Base-by-base conservation (phyloP, 2,113 vertebrate species). In the Triplophysa dalaica region DNA sequence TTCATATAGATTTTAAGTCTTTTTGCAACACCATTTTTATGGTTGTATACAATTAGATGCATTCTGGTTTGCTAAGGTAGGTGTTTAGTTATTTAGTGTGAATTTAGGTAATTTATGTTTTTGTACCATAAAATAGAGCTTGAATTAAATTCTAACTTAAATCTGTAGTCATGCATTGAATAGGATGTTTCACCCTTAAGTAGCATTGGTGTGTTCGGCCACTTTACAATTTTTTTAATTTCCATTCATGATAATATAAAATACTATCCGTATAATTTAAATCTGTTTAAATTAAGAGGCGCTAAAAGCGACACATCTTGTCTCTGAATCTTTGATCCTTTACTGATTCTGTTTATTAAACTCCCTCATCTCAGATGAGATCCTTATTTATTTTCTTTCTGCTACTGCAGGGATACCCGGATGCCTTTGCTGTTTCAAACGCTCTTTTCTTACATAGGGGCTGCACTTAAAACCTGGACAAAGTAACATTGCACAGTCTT, bases 391-490 rank as follows among this genome's bases (percentile, higher is more conserved):
- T 68, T 74, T 81, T 78, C 41, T 38, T 62, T 70, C 83, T 45
- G 78, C 81, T 86, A 83, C 84, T 85, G 78, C 80, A 45, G 65
- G 82, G 1, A 64, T 86, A 82, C 75, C 85, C 86, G 78, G 85
- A 82, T 83, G 83, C 83, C 82, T 56, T 65, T 77, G 54, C 78
- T 50, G 78, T 83, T 78, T 82, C 82, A 65, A 81, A 63, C 72
- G 1, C 79, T 60, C 83, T 88, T 86, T 81, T 84, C 86, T 90
- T 88, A 87, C 87, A 88, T 86, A 67, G 75, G 87, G 88, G 88
- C 60, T 77, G 86, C 83, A 77, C 85, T 87, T 78, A 81, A 79
- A 88, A 86, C 85, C 79, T 50, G 26, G 56, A 85, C 85, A 81
- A 85, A 85, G 86, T 81, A 80, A 84, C 79, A 84, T 87, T 86